Evolutionary conservation across 92 coral and sea anemone species (phyloP), one percentile per base, ranked within the genome.

Genomic region (Paragorgia papillata): DNA sequence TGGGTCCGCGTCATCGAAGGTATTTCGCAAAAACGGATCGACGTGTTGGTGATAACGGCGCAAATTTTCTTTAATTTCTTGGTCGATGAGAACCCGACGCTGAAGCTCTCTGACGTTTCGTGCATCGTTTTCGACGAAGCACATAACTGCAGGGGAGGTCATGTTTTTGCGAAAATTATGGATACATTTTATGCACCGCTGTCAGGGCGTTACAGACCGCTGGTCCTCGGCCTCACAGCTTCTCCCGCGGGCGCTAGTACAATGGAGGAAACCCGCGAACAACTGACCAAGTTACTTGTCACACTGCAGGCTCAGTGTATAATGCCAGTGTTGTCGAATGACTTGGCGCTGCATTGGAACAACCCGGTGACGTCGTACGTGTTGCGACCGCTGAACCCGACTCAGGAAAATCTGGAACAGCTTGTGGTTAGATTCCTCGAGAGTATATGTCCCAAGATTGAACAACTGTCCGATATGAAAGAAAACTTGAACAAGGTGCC

Each of bases 71-170:
- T 89, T 51, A 95, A 95, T 61, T 62, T 90, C 50, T 69, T 95
- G 82, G 91, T 86, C 2, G 89, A 83, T 33, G 90, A 87, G 25
- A 34, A 75, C 2, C 75, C 88, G 14, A 68, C 85, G 20, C 53
- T 95, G 32, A 82, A 83, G 50, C 84, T 95, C 74, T 85, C 95
- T 3, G 95, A 91, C 29, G 83, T 91, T 18, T 95, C 97, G 18
- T 79, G 88, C 2, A 79, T 95, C 9, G 90, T 91, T 27, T 84
- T 95, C 49, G 99, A 95, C 57, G 99, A 95, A 64, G 99, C 95
- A 17, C 99, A 95, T 68, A 92, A 88, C 48, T 91, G 97, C 73
- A 59, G 77, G 18, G 97, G 97, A 1, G 89, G 91, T 58, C 99
- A 95, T 50, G 88, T 85, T 37, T 95, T 81, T 68, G 86, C 86